A percentile compares a stretch with the other conserved stretches of the same genome.
Evolutionary conservation across 2,113 vertebrate species (phyloP).

Genomic region (Eudyptes chrysolophus): DNA sequence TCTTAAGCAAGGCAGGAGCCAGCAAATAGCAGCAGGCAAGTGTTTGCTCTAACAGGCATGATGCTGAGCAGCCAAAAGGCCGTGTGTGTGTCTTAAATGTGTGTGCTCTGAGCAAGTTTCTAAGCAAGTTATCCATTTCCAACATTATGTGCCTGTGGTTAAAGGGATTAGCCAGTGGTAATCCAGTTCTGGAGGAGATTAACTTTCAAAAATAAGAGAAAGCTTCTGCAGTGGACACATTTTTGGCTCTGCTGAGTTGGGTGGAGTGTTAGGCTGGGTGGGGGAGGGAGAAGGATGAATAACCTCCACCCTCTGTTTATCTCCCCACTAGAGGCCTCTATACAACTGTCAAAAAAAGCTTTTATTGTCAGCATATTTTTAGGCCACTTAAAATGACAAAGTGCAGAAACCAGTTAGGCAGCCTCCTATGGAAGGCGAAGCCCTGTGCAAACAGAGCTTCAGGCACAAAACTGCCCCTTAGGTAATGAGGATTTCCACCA

Average conservation of each 20-base stretch:
- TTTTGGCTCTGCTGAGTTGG: slow-evolving; percentile 29
- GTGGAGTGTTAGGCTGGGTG: background rate
- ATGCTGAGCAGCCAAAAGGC: background rate
- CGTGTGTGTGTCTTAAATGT: accelerated
- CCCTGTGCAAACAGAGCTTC: background rate
- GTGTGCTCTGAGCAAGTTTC: background rate
- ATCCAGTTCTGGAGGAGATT: slow-evolving; percentile 53
- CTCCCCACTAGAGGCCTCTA: slow-evolving; percentile 42
- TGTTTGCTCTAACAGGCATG: background rate
- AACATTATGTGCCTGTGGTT: slow-evolving; percentile 33
- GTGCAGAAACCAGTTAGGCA: slow-evolving; percentile 49
- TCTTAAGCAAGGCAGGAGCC: background rate
- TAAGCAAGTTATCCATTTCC: slow-evolving; percentile 32
- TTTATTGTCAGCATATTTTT: slow-evolving; percentile 64
- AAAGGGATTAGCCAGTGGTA: slow-evolving; percentile 54
- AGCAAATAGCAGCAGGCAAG: background rate
- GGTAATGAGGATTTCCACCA: background rate
- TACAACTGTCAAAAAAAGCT: slow-evolving; percentile 46
- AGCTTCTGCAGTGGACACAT: slow-evolving; percentile 3
- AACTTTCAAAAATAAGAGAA: slow-evolving; percentile 24
- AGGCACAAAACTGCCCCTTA: background rate
- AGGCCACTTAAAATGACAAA: slow-evolving; percentile 34
- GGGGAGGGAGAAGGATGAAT: background rate
- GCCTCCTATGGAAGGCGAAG: background rate
- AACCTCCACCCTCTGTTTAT: slow-evolving; percentile 26